A percentile compares a stretch with the other conserved stretches of the same genome.
phyloP scores from a whole-genome alignment of 1,140 invertebrate species.

The Drosophila punjabiensis region DNA sequence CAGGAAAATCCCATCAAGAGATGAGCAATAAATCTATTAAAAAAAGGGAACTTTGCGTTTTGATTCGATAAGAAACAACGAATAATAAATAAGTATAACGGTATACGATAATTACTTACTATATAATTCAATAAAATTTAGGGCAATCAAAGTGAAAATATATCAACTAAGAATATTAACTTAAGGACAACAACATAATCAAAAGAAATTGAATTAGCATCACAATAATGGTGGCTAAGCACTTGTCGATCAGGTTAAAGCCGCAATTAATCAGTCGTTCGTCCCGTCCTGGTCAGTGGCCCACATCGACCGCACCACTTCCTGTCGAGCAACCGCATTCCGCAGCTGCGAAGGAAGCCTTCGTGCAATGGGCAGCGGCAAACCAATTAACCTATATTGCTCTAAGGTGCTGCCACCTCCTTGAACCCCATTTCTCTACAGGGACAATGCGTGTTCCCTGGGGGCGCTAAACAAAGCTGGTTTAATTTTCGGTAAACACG shows the following conservation, averaged over 20 bases:
- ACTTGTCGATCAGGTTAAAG: constrained; percentile 32
- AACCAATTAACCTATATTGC: constrained; percentile 76
- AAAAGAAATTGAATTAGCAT: background rate
- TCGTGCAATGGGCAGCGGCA: constrained; percentile 56
- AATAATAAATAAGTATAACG: too few relatives aligned
- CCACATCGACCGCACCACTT: constrained; percentile 44
- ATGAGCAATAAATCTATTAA: background rate
- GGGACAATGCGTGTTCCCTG: constrained; percentile 42
- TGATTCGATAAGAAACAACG: background rate
- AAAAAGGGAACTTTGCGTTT: background rate
- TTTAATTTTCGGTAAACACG: constrained; percentile 52
- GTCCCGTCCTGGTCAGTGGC: constrained; percentile 19
- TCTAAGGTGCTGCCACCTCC: constrained; percentile 25
- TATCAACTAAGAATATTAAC: background rate
- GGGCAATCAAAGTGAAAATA: background rate
- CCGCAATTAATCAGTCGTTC: constrained; percentile 44
- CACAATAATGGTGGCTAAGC: background rate
- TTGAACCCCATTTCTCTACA: background rate
- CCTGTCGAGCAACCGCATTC: constrained; percentile 55
- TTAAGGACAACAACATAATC: background rate
- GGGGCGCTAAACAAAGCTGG: constrained; percentile 16
- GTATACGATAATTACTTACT: background rate
- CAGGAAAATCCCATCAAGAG: background rate
- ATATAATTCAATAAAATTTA: background rate
- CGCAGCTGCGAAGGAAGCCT: constrained; percentile 50